Conservation (phyloP, 2,797 vertebrate species). For the Malacoraja senta region DNA sequence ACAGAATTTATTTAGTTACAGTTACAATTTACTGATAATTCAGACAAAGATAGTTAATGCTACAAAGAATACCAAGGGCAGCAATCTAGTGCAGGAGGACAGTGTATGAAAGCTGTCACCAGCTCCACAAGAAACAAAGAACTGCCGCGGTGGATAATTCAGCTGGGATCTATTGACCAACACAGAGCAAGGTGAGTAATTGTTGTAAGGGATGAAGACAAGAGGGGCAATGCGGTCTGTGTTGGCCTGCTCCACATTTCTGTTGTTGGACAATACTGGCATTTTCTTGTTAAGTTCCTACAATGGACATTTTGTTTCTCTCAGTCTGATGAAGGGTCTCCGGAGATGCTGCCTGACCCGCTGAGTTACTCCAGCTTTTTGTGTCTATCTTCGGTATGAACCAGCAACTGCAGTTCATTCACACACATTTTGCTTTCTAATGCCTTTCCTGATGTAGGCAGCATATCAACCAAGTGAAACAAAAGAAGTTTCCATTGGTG, state of each 20-base stretch:
- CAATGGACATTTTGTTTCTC: too few species aligned
- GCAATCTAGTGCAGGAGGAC: not conserved
- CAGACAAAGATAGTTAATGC: not conserved
- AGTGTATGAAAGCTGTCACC: not conserved
- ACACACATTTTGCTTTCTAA: not conserved
- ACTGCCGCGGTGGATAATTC: too few species aligned
- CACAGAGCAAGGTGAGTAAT: too few species aligned
- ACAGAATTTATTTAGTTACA: not conserved
- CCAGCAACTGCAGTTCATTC: too few species aligned
- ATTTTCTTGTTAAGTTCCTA: too few species aligned
- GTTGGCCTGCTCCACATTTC: not conserved
- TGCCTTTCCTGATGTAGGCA: too few species aligned
- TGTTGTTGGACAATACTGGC: not conserved
- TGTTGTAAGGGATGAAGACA: not conserved
- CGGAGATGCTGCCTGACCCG: too few species aligned
- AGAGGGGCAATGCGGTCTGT: not conserved
- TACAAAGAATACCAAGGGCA: not conserved
- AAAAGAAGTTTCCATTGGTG: too few species aligned
- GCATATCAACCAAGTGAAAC: not conserved
- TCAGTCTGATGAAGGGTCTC: too few species aligned
- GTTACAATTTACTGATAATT: not conserved
- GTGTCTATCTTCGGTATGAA: too few species aligned
- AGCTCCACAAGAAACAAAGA: too few species aligned
- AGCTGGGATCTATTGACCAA: not conserved
- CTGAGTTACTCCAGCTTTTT: too few species aligned